Base-by-base conservation (phyloP, 2,888 invertebrate species). In the Cyclophora punctaria region DNA sequence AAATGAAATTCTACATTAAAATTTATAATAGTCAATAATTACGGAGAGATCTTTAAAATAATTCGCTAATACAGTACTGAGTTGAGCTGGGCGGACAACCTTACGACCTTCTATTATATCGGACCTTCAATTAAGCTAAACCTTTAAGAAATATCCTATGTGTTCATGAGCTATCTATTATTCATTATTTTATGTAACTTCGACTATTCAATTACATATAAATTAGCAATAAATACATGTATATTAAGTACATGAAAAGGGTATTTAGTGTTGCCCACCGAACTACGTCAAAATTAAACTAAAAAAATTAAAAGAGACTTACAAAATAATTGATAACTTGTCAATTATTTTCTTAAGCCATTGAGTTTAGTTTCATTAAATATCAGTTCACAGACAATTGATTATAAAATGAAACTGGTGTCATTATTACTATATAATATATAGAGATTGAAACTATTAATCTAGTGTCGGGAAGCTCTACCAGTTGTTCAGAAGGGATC, bases 1-100 rank as follows among this genome's bases (percentile, higher is more conserved):
- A 5, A 37, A 37, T 37, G 37, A 37, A 37, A 2, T 37, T 44
- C 6, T 34, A 20, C 5, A 44, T 44, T 5, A 20, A 43, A 43
- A 44, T 44, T 5, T 33, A 34, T 7, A 7, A 4, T 33, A 20
- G 44, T 44, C 44, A 42, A 49, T 44, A 51, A 52, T 51, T 51
- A 51, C 51, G 50, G 49, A 67, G 83, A 84, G 83, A 84, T 83
- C 83, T 80, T 77, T 69, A 69, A 68, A 70, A 75, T 66, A 78
- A 73, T 75, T 75, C 64, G 72, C 80, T 78, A 81, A 55, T 53
- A 54, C 55, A 76, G 65, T 76, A 76, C 69, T 75, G 72, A 73
- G 56, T 64, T 66, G 67, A 58, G 47, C 59, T 66, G 63, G 62
- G 62, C 60, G 59, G 55, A 58, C 57, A 61, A 61, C 61, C 55